A percentile compares a stretch with the other conserved stretches of the same genome.
Evolutionary conservation across 1,140 invertebrate genomes (phyloP).

Genomic region (Drosophila ananassae): DNA sequence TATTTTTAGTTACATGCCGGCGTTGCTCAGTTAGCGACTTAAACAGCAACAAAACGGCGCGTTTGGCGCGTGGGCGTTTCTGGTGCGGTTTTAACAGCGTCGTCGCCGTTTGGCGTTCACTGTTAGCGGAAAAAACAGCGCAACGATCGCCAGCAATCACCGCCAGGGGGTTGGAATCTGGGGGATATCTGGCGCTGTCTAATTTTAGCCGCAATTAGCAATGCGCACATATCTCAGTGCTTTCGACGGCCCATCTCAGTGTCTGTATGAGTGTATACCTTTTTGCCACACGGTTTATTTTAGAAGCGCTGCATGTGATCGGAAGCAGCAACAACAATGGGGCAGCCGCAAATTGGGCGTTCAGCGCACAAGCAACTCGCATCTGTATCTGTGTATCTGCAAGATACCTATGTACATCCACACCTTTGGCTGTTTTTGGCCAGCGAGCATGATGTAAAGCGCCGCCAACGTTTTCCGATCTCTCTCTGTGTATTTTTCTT

Average conservation of each 20-base stretch:
- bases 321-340: slow-evolving; percentile 36
- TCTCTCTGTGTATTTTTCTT: slow-evolving; percentile 14
- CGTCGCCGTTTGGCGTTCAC: slow-evolving; percentile 2
- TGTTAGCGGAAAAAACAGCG: slow-evolving; percentile 38
- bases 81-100: slow-evolving; percentile 39
- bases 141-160: slow-evolving; percentile 14
- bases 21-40: slow-evolving; percentile 26
- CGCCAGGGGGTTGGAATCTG: slow-evolving; percentile 14
- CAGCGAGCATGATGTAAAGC: slow-evolving; percentile 64
- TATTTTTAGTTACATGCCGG: slow-evolving; percentile 76
- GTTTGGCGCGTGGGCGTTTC: slow-evolving; percentile 73
- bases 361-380: slow-evolving; percentile 55
- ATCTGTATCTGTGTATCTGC: slow-evolving; percentile 41
- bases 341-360: slow-evolving; percentile 60
- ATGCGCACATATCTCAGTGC: slow-evolving; percentile 75
- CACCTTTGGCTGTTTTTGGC: slow-evolving; percentile 80
- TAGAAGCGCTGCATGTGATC: slow-evolving; percentile 78
- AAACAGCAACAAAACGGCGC: slow-evolving; percentile 42
- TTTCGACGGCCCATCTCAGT: slow-evolving; percentile 34
- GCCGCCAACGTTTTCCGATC: slow-evolving; percentile 57
- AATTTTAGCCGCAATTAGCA: slow-evolving; percentile 78
- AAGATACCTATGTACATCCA: slow-evolving; percentile 58
- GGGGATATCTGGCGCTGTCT: slow-evolving; percentile 48
- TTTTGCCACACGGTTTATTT: slow-evolving; percentile 80
- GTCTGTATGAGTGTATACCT: slow-evolving; percentile 62